These are phyloP conservation scores for Microhierax caerulescens DNA, from an alignment of 2,797 vertebrate species.

Conservation along the genomic window DNA sequence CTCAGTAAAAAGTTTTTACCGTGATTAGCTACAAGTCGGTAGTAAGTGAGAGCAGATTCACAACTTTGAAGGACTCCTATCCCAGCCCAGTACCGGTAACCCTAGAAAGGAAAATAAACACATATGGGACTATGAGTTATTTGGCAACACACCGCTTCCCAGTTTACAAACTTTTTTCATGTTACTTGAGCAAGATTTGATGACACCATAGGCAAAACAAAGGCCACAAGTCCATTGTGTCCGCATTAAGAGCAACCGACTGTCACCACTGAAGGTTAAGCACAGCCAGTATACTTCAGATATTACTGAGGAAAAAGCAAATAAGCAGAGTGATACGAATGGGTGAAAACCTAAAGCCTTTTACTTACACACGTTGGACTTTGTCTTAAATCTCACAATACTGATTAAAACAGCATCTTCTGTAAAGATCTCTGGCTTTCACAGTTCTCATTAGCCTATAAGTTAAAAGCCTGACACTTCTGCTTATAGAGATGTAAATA, in stretches of 20 bases:
- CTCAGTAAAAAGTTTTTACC: slow-evolving; percentile 74
- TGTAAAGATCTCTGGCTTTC: neutral
- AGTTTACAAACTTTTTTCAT: neutral
- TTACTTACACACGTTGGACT: neutral
- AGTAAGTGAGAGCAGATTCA: slow-evolving; percentile 96
- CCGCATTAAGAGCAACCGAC: neutral
- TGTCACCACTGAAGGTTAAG: neutral
- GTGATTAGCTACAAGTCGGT: slow-evolving; percentile 93
- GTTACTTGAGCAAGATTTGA: neutral
- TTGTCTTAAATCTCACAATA: neutral
- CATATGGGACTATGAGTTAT: neutral
- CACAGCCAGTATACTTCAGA: neutral
- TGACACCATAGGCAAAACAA: neutral
- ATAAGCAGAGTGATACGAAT: neutral
- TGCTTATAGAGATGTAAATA: neutral
- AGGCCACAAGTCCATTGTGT: neutral
- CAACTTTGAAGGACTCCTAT: slow-evolving; percentile 97
- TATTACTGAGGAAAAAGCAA: neutral
- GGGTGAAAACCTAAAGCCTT: neutral
- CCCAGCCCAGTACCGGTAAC: slow-evolving; percentile 97
- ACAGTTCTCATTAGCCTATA: neutral
- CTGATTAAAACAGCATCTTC: neutral
- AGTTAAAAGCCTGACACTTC: neutral
- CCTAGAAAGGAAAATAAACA: slow-evolving; percentile 73
- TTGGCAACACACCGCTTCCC: neutral